Evolutionary conservation across 2,888 invertebrate species (phyloP).

Genomic region (Ophion ellenae): DNA sequence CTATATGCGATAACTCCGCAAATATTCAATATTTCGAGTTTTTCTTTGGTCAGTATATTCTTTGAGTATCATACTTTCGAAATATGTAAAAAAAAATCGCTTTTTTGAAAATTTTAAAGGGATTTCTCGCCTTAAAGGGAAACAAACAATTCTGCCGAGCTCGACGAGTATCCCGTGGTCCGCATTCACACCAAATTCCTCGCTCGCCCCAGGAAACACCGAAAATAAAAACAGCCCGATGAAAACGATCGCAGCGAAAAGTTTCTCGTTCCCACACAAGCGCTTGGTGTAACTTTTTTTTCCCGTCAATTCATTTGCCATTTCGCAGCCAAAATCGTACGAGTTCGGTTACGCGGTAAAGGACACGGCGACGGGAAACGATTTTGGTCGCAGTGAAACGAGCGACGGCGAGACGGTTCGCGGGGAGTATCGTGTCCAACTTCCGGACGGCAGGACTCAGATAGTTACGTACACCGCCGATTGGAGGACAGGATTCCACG

Average conservation of each 20-base stretch:
- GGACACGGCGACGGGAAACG: constrained; percentile 90
- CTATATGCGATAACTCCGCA: too few species aligned
- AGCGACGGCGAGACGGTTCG: constrained; percentile 90
- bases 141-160: not conserved
- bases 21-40: too few species aligned
- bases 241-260: constrained; percentile 17
- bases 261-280: not conserved
- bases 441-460: constrained; percentile 87
- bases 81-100: too few species aligned
- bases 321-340: constrained; percentile 88
- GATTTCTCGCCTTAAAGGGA: not conserved
- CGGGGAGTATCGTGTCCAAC: constrained; percentile 87
- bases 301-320: constrained; percentile 3
- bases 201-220: constrained; percentile 3
- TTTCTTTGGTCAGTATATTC: too few species aligned
- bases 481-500: constrained; percentile 92
- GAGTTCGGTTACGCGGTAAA: constrained; percentile 93
- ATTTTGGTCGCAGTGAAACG: constrained; percentile 89
- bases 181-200: not conserved
- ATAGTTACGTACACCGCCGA: constrained; percentile 92
- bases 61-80: too few species aligned
- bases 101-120: too few species aligned
- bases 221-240: constrained; percentile 20
- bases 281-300: constrained; percentile 1
- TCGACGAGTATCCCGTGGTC: not conserved